phyloP scores from a whole-genome alignment of 1,140 invertebrate species.

The Heliothis subflexa region DNA sequence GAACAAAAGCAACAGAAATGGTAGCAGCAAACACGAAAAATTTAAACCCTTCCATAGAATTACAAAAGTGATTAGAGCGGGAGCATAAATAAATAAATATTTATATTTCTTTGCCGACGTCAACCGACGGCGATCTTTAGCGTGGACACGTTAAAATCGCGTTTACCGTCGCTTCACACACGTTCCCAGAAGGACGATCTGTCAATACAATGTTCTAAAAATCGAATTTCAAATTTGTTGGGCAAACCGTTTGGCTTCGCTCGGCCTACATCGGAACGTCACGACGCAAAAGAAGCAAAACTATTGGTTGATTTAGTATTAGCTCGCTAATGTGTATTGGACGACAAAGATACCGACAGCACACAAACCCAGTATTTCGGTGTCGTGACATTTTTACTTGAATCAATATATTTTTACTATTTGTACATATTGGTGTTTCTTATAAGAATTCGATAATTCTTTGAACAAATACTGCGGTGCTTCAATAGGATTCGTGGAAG shows the following conservation, averaged over 20 bases:
- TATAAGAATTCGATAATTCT: conserved; percentile 30
- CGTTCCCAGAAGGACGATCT: conserved; percentile 73
- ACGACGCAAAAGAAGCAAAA: conserved; percentile 61
- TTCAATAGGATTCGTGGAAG: conserved; percentile 14
- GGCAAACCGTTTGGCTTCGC: conserved; percentile 57
- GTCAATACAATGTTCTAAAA: conserved; percentile 68
- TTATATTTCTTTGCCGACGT: conserved; percentile 64
- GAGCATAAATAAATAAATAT: conserved; percentile 72
- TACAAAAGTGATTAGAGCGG: conserved; percentile 70
- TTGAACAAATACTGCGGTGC: conserved; percentile 10
- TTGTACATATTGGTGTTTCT: conserved; percentile 41
- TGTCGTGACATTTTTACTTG: conserved; percentile 45
- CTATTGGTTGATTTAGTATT: conserved; percentile 57
- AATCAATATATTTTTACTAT: conserved; percentile 44
- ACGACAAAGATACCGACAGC: conserved; percentile 59
- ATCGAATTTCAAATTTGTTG: conserved; percentile 61
- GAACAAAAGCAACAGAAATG: conserved; percentile 60
- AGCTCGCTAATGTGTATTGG: conserved; percentile 64
- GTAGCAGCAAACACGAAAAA: conserved; percentile 63
- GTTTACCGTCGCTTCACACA: conserved; percentile 53
- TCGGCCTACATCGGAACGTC: conserved; percentile 58
- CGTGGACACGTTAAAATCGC: conserved; percentile 69
- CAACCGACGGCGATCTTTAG: conserved; percentile 61
- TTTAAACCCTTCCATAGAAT: conserved; percentile 68
- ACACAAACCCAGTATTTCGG: conserved; percentile 33